Percentiles rank a stretch among this genome's conserved stretches.
These are phyloP conservation scores for Anser brachyrhynchus DNA, from an alignment of 2,113 vertebrate genomes.

Conservation along the genomic window DNA sequence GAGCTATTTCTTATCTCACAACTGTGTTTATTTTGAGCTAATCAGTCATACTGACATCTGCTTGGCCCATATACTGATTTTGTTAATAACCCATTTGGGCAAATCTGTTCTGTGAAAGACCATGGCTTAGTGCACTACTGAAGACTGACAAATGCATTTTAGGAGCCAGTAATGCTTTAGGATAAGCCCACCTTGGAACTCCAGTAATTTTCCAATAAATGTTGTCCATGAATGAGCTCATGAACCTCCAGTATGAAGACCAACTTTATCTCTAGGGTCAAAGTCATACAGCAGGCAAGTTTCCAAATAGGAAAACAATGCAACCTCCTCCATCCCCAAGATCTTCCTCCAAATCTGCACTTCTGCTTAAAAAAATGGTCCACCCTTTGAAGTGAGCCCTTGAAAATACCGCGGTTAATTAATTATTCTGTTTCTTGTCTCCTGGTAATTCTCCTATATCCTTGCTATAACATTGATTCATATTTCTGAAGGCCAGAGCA, in stretches of 20 bases:
- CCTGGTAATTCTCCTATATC: conserved; percentile 20
- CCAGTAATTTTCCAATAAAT: conserved; percentile 49
- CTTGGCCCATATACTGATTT: conserved; percentile 56
- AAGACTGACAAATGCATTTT: conserved; percentile 73
- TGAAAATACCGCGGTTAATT: conserved; percentile 5
- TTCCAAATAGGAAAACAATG: conserved; percentile 55
- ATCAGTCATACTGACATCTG: conserved; percentile 75
- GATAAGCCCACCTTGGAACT: conserved; percentile 68
- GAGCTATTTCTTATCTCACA: conserved; percentile 70
- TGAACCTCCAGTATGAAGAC: conserved; percentile 52
- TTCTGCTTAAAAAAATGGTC: not conserved
- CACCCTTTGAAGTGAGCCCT: conserved; percentile 1
- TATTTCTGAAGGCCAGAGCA: conserved; percentile 31
- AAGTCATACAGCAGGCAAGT: conserved; percentile 28
- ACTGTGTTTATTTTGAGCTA: conserved; percentile 59
- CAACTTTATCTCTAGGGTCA: conserved; percentile 50
- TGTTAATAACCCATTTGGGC: conserved; percentile 52
- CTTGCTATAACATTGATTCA: conserved; percentile 28
- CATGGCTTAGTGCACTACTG: conserved; percentile 31
- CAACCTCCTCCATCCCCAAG: not conserved
- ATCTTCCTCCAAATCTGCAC: not conserved
- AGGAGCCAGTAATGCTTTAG: conserved; percentile 69
- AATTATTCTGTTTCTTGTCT: conserved; percentile 37
- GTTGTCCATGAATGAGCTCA: conserved; percentile 55
- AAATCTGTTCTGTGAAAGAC: conserved; percentile 58